Evolutionary conservation across 2,888 invertebrate genomes (phyloP).

Genomic region (Dexiosoma caninum): DNA sequence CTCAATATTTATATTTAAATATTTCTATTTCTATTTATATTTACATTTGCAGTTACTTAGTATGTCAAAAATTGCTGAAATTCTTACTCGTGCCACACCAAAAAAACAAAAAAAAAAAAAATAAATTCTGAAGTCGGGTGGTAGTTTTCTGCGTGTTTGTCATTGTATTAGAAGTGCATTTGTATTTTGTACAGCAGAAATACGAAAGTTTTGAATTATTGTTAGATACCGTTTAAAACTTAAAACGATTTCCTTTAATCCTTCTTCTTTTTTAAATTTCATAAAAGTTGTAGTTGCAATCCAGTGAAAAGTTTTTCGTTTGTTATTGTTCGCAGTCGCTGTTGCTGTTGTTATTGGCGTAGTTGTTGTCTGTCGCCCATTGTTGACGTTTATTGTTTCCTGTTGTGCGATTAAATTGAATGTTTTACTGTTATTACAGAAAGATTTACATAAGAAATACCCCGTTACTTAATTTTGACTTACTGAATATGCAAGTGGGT

Average conservation of each 20-base stretch:
- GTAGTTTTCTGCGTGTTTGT: not conserved
- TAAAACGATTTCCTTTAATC: constrained; percentile 59
- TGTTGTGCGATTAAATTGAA: constrained; percentile 60
- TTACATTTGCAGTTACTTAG: constrained; percentile 12
- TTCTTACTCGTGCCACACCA: not conserved
- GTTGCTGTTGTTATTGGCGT: not conserved
- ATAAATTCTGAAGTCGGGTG: not conserved
- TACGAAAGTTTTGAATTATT: constrained; percentile 59
- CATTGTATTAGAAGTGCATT: not conserved
- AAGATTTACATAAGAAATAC: constrained; percentile 54
- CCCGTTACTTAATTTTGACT: constrained; percentile 35
- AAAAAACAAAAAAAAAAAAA: no score
- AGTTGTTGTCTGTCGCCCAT: not conserved
- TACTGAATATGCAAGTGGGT: not conserved
- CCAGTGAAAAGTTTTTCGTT: constrained; percentile 4
- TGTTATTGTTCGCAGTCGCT: no score
- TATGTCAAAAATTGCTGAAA: constrained; percentile 13
- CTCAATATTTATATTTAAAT: not conserved
- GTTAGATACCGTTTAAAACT: constrained; percentile 53
- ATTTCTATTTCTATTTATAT: constrained; percentile 7
- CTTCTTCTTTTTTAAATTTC: constrained; percentile 42
- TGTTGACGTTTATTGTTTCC: constrained; percentile 62
- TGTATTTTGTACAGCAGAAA: not conserved
- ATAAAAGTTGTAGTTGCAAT: constrained; percentile 16
- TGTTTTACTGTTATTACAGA: constrained; percentile 46